Evolutionary conservation across 2,888 invertebrate genomes (phyloP).

Genomic region (Graphium colonna): DNA sequence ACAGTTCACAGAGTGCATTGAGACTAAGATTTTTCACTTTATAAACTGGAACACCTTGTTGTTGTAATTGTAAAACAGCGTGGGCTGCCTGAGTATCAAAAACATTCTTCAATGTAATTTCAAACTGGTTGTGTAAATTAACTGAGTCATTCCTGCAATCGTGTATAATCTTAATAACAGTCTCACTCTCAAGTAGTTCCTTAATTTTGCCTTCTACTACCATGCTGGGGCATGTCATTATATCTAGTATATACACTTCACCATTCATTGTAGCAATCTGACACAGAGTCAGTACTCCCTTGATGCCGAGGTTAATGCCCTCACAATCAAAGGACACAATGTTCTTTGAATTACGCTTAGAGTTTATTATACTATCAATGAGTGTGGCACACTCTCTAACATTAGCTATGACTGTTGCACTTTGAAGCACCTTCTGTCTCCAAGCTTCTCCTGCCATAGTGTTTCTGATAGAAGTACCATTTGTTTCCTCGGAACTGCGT

Average conservation of each 20-base stretch:
- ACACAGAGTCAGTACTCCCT: conserved; percentile 92
- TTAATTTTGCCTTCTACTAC: conserved; percentile 88
- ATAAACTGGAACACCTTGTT: conserved; percentile 93
- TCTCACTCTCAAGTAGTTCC: conserved; percentile 88
- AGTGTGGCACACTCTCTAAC: conserved; percentile 88
- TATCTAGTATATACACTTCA: conserved; percentile 92
- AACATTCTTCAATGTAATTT: conserved; percentile 89
- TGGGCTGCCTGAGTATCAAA: conserved; percentile 97
- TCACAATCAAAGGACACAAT: conserved; percentile 94
- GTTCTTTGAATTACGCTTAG: conserved; percentile 75
- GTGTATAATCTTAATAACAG: conserved; percentile 93
- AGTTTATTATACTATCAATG: conserved; percentile 85
- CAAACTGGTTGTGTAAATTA: conserved; percentile 92
- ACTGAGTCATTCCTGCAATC: conserved; percentile 95
- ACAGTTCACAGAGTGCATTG: conserved; percentile 93
- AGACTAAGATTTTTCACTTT: conserved; percentile 96
- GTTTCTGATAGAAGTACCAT: conserved; percentile 64
- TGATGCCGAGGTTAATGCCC: conserved; percentile 93
- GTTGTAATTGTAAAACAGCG: conserved; percentile 93
- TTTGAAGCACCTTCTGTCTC: conserved; percentile 90
- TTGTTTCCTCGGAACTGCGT: conserved; percentile 63
- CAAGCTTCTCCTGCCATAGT: conserved; percentile 85
- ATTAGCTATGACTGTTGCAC: conserved; percentile 89
- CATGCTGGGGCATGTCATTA: conserved; percentile 90
- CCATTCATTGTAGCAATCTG: conserved; percentile 91